Evolutionary conservation across 37 sponge, comb jelly and placozoan genomes (phyloP).

Genomic region (Diacarnus erythraeanus): DNA sequence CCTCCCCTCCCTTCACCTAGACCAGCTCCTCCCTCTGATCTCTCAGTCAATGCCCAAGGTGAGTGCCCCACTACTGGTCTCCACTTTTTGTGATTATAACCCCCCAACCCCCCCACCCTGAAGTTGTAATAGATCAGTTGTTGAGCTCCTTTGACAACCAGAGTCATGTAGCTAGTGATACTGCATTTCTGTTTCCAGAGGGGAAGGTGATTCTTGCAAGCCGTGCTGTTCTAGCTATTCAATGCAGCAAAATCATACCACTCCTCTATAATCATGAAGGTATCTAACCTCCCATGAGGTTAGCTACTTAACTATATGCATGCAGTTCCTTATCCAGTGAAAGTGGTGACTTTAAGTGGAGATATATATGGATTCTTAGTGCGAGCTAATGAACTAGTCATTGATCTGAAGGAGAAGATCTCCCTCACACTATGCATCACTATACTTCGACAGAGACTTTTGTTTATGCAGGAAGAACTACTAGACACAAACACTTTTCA

Average conservation of each 20-base stretch:
- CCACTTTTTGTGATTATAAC: too few species aligned
- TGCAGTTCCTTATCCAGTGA: slow-evolving; percentile 56
- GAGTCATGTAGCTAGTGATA: slow-evolving; percentile 56
- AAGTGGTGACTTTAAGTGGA: slow-evolving; percentile 35
- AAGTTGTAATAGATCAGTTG: slow-evolving; percentile 16
- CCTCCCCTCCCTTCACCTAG: neutral
- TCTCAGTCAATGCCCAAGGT: too few species aligned
- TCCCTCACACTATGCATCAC: slow-evolving; percentile 32
- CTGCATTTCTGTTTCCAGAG: slow-evolving; percentile 45
- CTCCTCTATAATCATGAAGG: slow-evolving; percentile 61
- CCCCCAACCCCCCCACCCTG: too few species aligned
- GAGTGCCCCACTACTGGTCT: too few species aligned
- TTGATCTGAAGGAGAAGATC: slow-evolving; percentile 61
- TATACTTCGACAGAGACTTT: slow-evolving; percentile 27
- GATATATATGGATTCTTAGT: slow-evolving; percentile 21
- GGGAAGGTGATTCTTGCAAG: slow-evolving; percentile 58
- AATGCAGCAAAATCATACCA: slow-evolving; percentile 36
- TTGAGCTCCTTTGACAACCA: slow-evolving; percentile 23
- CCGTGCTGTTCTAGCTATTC: slow-evolving; percentile 47
- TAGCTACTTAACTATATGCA: neutral
- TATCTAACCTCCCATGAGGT: neutral
- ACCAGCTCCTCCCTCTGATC: too few species aligned
- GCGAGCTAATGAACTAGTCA: slow-evolving; percentile 26
- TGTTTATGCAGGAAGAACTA: slow-evolving; percentile 20
- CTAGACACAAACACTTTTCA: slow-evolving; percentile 13